Evolutionary conservation across 2,113 vertebrate genomes (phyloP).

Genomic region (Zosterops pallidus): DNA sequence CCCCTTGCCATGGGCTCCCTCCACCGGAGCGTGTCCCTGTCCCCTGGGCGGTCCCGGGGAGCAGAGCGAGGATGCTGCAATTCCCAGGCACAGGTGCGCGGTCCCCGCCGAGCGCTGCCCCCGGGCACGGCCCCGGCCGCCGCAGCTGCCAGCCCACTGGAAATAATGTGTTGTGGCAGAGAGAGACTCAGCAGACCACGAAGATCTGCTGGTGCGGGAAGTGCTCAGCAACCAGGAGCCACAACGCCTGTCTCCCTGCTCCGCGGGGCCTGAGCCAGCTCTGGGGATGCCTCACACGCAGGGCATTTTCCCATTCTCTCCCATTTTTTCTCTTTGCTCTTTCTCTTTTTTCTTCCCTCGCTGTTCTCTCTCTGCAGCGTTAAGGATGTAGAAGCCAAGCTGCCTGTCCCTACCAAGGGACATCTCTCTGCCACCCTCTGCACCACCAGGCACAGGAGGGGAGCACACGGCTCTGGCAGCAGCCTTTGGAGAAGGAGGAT

Average conservation of each 20-base stretch:
- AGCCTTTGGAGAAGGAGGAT: background rate
- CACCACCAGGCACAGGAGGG: background rate
- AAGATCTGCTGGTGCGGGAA: conserved; percentile 73
- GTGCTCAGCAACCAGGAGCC: conserved; percentile 54
- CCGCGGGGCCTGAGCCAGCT: background rate
- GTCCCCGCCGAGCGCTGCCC: conserved; percentile 59
- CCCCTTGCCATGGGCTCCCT: background rate
- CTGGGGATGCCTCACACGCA: background rate
- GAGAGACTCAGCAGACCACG: conserved; percentile 73
- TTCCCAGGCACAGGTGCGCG: conserved; percentile 85
- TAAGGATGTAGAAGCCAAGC: background rate
- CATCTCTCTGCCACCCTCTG: background rate
- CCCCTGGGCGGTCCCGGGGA: conserved; percentile 52
- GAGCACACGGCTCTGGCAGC: background rate
- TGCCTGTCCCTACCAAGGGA: background rate
- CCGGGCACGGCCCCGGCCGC: conserved; percentile 65
- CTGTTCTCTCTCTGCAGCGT: background rate
- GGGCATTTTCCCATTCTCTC: background rate
- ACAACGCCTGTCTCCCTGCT: conserved; percentile 39
- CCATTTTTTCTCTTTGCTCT: background rate
- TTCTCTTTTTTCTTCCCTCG: background rate
- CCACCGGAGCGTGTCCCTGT: background rate
- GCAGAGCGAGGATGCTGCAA: conserved; percentile 60
- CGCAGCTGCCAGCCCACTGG: conserved; percentile 77
- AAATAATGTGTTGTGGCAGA: conserved; percentile 89